Evolutionary conservation across 2,888 invertebrate genomes (phyloP), one percentile per base, ranked within the genome.

Genomic region (Ommatoiulus sabulosus): DNA sequence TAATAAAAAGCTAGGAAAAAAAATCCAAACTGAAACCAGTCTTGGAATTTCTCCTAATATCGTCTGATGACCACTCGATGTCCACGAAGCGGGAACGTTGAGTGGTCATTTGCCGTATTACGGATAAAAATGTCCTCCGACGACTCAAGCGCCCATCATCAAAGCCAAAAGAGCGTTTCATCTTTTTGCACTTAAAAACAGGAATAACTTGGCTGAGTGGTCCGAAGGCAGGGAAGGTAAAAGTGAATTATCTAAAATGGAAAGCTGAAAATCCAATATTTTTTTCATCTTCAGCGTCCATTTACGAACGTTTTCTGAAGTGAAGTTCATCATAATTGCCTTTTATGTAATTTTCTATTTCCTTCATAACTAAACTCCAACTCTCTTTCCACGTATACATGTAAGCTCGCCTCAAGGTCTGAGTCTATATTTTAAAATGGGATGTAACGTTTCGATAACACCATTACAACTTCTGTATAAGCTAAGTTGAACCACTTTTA

Each of bases 251-350:
- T 57, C 57, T 3, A 57, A 57, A 57, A 57, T 57, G 57, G 57
- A 57, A 57, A 57, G 57, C 57, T 17, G 57, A 57, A 57, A 57
- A 57, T 57, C 57, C 57, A 57, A 48, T 57, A n/a, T 57, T 57
- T 52, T 12, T 17, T 57, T 17, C 57, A 57, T 57, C 57, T 57
- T 57, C 57, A 57, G 57, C 57, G 57, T 57, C 57, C 57, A 57
- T 57, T 57, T 52, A 17, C 17, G 57, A 57, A 8, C 57, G 57
- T 57, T 57, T 57, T 57, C 10, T 57, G 57, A 57, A 8, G 4
- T n/a, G 17, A 57, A 57, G 57, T 57, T n/a, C 57, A n/a, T n/a
- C 1, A n/a, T 57, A 57, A 57, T 17, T n/a, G 17, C n/a, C 57
- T 57, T 57, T 10, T 10, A 57, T 2, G 57, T 57, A 57, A 57